Conservation (phyloP, 2,113 vertebrate species). For the Urocolius indicus region DNA sequence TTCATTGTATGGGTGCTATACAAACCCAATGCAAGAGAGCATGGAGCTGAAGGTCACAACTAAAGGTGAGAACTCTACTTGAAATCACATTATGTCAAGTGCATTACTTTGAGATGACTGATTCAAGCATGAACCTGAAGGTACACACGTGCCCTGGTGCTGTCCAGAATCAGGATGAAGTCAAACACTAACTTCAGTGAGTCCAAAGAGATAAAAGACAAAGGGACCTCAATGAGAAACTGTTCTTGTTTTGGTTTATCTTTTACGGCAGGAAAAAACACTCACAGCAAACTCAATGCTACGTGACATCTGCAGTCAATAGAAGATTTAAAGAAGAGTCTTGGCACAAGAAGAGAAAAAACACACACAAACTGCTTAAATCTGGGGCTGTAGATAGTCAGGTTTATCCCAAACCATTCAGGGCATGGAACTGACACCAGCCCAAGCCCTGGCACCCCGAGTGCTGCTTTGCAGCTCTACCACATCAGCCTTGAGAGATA, state of each 20-base stretch:
- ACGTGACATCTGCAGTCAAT: rapidly evolving
- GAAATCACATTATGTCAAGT: rapidly evolving
- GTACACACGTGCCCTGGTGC: rapidly evolving
- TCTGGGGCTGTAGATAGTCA: rapidly evolving
- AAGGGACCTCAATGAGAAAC: not conserved
- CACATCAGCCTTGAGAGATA: not conserved
- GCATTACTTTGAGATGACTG: not conserved
- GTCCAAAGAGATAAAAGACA: not conserved
- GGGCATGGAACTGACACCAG: not conserved
- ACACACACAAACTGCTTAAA: rapidly evolving
- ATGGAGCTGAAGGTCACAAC: rapidly evolving
- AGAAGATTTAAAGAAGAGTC: not conserved
- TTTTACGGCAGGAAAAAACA: not conserved
- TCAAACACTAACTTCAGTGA: not conserved
- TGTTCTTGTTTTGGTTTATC: not conserved
- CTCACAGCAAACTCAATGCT: not conserved
- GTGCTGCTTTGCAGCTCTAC: not conserved
- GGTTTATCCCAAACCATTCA: rapidly evolving
- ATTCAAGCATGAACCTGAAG: not conserved
- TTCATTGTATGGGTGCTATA: not conserved
- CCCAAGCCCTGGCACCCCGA: not conserved
- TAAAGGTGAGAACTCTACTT: not conserved
- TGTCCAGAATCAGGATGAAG: not conserved
- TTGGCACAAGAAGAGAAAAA: not conserved
- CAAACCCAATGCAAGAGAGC: not conserved